Conservation (phyloP, 1,140 invertebrate genomes). For the Diorhabda carinulata region DNA sequence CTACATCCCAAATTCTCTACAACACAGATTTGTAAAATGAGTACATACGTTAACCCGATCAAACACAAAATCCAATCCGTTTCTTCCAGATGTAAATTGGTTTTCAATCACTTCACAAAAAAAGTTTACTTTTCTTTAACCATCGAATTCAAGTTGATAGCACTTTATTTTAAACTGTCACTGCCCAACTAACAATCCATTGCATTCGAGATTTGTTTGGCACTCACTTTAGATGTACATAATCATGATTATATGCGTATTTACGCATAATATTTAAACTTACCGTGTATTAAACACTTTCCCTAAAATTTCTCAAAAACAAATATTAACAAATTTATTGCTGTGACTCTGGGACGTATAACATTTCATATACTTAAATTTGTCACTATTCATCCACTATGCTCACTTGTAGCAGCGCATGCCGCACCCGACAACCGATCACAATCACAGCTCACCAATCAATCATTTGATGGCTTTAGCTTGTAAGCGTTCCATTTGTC, state of each 20-base stretch:
- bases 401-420: conserved; percentile 25
- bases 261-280: conserved; percentile 24
- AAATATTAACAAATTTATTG: conserved; percentile 21
- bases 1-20: conserved; percentile 14
- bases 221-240: conserved; percentile 22
- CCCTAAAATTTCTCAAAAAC: conserved; percentile 24
- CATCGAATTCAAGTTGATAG: conserved; percentile 22
- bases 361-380: conserved; percentile 25
- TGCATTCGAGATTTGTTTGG: conserved; percentile 27
- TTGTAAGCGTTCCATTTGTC: no score
- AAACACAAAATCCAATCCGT: conserved; percentile 16
- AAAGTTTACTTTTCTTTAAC: conserved; percentile 18
- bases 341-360: conserved; percentile 24
- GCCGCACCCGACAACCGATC: conserved; percentile 29
- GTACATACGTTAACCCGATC: conserved; percentile 21
- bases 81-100: conserved; percentile 11
- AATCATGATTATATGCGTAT: conserved; percentile 9
- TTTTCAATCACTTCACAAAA: conserved; percentile 24
- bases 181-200: conserved; percentile 33
- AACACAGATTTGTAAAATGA: conserved; percentile 20
- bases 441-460: not conserved
- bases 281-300: conserved; percentile 33
- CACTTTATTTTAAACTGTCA: conserved; percentile 36
- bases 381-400: conserved; percentile 22
- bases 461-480: not conserved